These are phyloP conservation scores for Pasiphila rectangulata DNA, from an alignment of 2,888 invertebrate genomes.

Conservation along the genomic window DNA sequence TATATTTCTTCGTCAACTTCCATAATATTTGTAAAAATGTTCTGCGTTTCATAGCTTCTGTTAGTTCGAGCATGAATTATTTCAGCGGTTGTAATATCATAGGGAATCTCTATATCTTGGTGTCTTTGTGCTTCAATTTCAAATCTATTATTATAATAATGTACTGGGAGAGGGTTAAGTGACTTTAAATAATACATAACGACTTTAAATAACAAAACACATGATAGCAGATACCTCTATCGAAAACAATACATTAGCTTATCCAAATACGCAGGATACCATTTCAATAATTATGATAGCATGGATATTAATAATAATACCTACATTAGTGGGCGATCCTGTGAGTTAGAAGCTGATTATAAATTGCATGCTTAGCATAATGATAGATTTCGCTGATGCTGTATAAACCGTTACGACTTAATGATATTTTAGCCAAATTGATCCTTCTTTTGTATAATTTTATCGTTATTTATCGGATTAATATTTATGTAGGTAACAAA, in stretches of 20 bases:
- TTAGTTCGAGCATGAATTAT: slow-evolving; percentile 28
- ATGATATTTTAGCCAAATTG: slow-evolving; percentile 16
- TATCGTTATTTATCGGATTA: slow-evolving; percentile 11
- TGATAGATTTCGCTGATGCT: slow-evolving; percentile 16
- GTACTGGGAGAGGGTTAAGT: not conserved
- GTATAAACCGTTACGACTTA: slow-evolving; percentile 19
- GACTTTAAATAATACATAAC: not conserved
- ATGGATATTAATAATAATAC: slow-evolving; percentile 39
- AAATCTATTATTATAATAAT: slow-evolving; percentile 25
- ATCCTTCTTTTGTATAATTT: slow-evolving; percentile 13
- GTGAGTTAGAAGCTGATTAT: slow-evolving; percentile 37
- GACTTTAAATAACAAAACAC: not conserved
- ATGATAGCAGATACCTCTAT: not conserved
- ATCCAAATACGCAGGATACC: slow-evolving; percentile 26
- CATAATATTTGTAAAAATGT: slow-evolving; percentile 18
- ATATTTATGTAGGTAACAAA: slow-evolving; percentile 3
- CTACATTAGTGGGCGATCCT: slow-evolving; percentile 35
- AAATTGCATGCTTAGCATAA: slow-evolving; percentile 35
- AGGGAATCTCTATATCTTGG: slow-evolving; percentile 32
- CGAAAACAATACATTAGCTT: not conserved
- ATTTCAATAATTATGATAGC: slow-evolving; percentile 39
- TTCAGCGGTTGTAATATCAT: slow-evolving; percentile 26
- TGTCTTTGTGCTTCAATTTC: slow-evolving; percentile 27
- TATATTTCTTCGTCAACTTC: not conserved
- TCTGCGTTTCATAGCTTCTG: slow-evolving; percentile 24